Evolutionary conservation across 2,888 invertebrate species (phyloP).

Genomic region (Sycophila texana): DNA sequence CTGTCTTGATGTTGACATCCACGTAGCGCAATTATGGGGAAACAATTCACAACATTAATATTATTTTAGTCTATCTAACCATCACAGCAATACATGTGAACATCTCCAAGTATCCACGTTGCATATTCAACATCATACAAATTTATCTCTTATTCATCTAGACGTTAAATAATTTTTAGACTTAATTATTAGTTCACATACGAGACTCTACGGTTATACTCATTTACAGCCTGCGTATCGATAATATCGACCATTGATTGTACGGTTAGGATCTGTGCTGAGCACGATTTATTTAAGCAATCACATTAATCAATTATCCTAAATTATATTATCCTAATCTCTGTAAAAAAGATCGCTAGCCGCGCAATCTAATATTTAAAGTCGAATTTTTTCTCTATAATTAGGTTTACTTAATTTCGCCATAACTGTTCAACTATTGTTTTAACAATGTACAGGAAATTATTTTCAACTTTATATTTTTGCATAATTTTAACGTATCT

Average conservation of each 20-base stretch:
- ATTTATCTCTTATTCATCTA: constrained; percentile 31
- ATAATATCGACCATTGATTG: constrained; percentile 67
- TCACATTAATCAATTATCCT: constrained; percentile 63
- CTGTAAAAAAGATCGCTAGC: constrained; percentile 8
- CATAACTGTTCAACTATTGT: no score
- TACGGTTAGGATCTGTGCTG: constrained; percentile 68
- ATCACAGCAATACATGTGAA: constrained; percentile 67
- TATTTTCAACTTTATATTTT: not conserved
- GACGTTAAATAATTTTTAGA: constrained; percentile 31
- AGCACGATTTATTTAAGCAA: constrained; percentile 62
- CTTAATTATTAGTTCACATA: constrained; percentile 36
- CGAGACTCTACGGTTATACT: constrained; percentile 28
- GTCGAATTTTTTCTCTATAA: no score
- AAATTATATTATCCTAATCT: constrained; percentile 24
- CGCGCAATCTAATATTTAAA: not conserved
- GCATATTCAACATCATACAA: constrained; percentile 36
- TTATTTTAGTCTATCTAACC: constrained; percentile 60
- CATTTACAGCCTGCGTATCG: constrained; percentile 53
- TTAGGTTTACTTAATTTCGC: no score
- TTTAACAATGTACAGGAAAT: no score
- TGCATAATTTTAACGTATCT: not conserved
- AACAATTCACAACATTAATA: constrained; percentile 41
- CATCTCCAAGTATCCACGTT: constrained; percentile 24
- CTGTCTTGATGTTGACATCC: constrained; percentile 44
- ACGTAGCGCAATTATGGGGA: constrained; percentile 49